A percentile compares a stretch with the other conserved stretches of the same genome.
Conservation (phyloP, 1,140 invertebrate species). For the Dreissena rostriformis region DNA sequence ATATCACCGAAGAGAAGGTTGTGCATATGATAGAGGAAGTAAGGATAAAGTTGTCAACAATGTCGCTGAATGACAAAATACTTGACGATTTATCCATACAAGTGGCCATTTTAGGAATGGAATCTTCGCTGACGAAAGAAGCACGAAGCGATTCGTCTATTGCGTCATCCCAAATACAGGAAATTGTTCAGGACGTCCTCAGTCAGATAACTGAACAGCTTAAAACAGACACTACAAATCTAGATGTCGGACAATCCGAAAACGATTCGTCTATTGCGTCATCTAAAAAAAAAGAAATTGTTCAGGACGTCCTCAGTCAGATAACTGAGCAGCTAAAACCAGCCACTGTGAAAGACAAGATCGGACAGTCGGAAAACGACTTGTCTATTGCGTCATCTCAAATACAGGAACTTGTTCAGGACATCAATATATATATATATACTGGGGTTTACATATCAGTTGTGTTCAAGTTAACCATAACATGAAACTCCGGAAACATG, state of each 20-base stretch:
- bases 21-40: conserved; percentile 22
- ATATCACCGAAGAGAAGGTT: conserved; percentile 3
- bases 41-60: conserved; percentile 16
- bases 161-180: conserved; percentile 25
- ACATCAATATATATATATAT: no score
- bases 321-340: conserved; percentile 19
- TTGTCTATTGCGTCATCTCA: conserved; percentile 34
- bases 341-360: background rate
- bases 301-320: conserved; percentile 25
- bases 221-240: background rate
- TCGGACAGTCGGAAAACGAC: background rate
- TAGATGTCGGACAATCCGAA: background rate
- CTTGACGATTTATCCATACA: conserved; percentile 36
- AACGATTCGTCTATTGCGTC: conserved; percentile 23
- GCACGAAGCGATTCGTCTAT: conserved; percentile 21
- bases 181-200: conserved; percentile 29
- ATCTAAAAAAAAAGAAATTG: conserved; percentile 19
- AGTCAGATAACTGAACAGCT: conserved; percentile 26
- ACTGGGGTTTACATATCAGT: no score
- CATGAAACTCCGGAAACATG: no score
- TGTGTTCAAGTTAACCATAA: no score
- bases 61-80: conserved; percentile 8
- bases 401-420: conserved; percentile 24
- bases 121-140: background rate
- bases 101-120: conserved; percentile 44